Evolutionary conservation across 2,797 vertebrate genomes (phyloP).

Genomic region (Lateolabrax maculatus): DNA sequence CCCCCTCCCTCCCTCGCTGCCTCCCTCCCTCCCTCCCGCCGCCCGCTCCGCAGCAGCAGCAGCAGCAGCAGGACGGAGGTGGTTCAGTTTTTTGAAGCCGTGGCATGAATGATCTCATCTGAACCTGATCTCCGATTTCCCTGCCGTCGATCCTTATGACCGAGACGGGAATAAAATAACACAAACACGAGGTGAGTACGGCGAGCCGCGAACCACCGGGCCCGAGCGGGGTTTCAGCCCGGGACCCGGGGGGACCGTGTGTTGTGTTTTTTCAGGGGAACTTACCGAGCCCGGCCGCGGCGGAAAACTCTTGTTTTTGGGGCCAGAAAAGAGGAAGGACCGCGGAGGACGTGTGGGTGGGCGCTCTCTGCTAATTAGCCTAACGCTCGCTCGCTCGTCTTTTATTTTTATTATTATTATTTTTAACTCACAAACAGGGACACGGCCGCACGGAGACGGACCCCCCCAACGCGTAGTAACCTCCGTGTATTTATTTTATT

Average conservation of each 20-base stretch:
- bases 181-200: constrained; percentile 79
- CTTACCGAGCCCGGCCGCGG: constrained; percentile 55
- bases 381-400: constrained; percentile 37
- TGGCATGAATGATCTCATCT: constrained; percentile 88
- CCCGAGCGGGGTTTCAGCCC: constrained; percentile 18
- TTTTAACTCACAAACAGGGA: no score
- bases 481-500: no score
- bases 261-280: constrained; percentile 51
- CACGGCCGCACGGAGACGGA: no score
- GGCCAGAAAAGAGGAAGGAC: constrained; percentile 73
- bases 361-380: constrained; percentile 68
- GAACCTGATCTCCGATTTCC: constrained; percentile 81
- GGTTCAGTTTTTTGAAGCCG: constrained; percentile 83
- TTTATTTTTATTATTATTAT: not conserved
- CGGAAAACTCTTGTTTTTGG: constrained; percentile 75
- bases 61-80: constrained; percentile 73
- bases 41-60: constrained; percentile 66
- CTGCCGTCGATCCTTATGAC: constrained; percentile 85
- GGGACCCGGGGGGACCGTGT: constrained; percentile 10
- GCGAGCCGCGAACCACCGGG: not conserved
- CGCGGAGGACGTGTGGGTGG: constrained; percentile 72
- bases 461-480: no score
- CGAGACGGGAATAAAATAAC: constrained; percentile 82
- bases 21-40: constrained; percentile 47
- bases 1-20: constrained; percentile 63